Evolutionary conservation across 2,888 invertebrate species (phyloP), one percentile per base, ranked within the genome.

Genomic region (Scaptomyza polygonia): DNA sequence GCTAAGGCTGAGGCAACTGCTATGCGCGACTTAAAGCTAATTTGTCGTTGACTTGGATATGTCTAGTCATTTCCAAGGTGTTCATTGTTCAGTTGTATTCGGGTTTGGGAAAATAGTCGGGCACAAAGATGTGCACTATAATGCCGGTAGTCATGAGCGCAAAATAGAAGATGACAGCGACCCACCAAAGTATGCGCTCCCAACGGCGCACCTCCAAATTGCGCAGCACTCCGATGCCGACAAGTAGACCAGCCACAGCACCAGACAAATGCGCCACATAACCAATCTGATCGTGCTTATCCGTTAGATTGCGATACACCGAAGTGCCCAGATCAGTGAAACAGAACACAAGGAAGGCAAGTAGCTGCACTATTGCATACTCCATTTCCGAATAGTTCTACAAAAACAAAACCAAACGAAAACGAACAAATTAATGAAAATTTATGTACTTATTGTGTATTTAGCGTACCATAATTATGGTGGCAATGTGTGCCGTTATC

Each of bases 341-440:
- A 5, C 96, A 96, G 72, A 99, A 93, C 7, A 97, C 91, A 0
- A 97, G 80, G 89, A 99, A 96, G 18, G 98, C 94, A 7, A 96
- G 89, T 25, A 99, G 93, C 87, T 99, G 97, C 8, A 97, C 93
- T 73, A 96, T 94, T 1, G 97, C 97, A 90, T 96, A 97, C 88
- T 98, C 97, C 99, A 99, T 99, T 92, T 99, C 98, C 14, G 94
- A 93, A 97, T 98, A 99, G 92, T 99, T 99, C 97, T 97, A 58
- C 8, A 75, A 67, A 67, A 32, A 93, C 52, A 21, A 34, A 25
- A 80, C n/a, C n/a, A n/a, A n/a, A n/a, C n/a, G n/a, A n/a, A n/a
- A n/a, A n/a, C n/a, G n/a, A n/a, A n/a, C n/a, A n/a, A n/a, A n/a
- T n/a, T n/a, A n/a, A n/a, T n/a, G n/a, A n/a, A n/a, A n/a, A n/a